Base-by-base conservation (phyloP, 1,140 invertebrate genomes). In the Drosophila prosaltans region DNA sequence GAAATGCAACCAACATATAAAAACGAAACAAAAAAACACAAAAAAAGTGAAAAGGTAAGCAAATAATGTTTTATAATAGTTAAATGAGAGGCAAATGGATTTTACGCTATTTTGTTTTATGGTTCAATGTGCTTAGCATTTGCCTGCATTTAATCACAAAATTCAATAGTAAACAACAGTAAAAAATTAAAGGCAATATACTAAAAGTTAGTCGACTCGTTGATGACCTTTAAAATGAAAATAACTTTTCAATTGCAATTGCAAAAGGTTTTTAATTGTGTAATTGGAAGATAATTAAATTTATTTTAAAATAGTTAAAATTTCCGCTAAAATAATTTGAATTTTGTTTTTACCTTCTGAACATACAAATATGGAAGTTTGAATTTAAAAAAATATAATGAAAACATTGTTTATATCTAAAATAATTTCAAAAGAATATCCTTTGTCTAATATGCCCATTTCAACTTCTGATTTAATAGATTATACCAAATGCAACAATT, bases 1-100 rank as follows among this genome's bases (percentile, higher is more conserved):
- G 45, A 51, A 51, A 51, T 51, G 45, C 24, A 51, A 51, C 45
- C 45, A 39, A 36, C 16, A 3, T 55, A 9, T 28, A 55, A 55
- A 24, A 26, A 26, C 6, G 24, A 24, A 10, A 26, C 1, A 55
- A 55, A 60, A 21, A 36, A 16, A 60, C 16, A 16, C 2, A 57
- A 32, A 10, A 16, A 36, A 40, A 5, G 16, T 40, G 21, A 51
- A 26, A 26, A 51, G 21, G 21, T 51, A 10, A 26, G 45, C 9
- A 51, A 51, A 51, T 51, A 51, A 51, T 51, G 45, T 51, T 51
- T 51, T 51, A 26, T 51, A 51, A 51, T 51, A 26, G 45, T 51
- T 51, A 26, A 51, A 51, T 51, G 45, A 26, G 45, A 16, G 16
- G 45, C 45, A 16, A 48, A 45, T 24, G 45, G 45, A 48, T 48